Conservation (phyloP, 2,888 invertebrate genomes). For the Argyra leucocephala region DNA sequence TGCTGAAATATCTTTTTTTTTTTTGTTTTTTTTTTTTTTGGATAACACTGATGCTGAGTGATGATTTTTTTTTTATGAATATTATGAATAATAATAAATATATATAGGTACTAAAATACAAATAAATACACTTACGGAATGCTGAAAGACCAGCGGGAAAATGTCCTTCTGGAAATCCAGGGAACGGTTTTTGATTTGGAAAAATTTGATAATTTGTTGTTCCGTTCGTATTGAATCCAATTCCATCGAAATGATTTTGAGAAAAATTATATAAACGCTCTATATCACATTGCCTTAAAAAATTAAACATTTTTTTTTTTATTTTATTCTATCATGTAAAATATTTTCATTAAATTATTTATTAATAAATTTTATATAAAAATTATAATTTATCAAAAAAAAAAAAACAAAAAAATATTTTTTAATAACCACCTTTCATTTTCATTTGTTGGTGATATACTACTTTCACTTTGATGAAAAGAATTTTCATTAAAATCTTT, state of each 20-base stretch:
- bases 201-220: slow-evolving; percentile 31
- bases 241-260: slow-evolving; percentile 18
- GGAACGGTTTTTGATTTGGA: slow-evolving; percentile 19
- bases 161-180: slow-evolving; percentile 35
- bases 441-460: slow-evolving; percentile 40
- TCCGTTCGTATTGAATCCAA: slow-evolving; percentile 25
- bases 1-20: too few species aligned
- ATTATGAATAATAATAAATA: too few species aligned
- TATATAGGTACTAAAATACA: too few species aligned
- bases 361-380: neutral
- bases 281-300: slow-evolving; percentile 25
- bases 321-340: neutral
- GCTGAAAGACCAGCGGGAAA: slow-evolving; percentile 41
- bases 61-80: too few species aligned
- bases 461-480: slow-evolving; percentile 36
- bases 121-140: slow-evolving; percentile 36
- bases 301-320: neutral
- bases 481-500: slow-evolving; percentile 11
- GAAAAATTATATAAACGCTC: slow-evolving; percentile 26
- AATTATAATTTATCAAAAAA: neutral
- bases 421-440: slow-evolving; percentile 25
- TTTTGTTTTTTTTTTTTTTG: too few species aligned
- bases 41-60: too few species aligned
- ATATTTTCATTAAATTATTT: too few species aligned
- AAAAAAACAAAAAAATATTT: neutral